phyloP scores from a whole-genome alignment of 2,797 vertebrate genomes.

The Spizella passerina region DNA sequence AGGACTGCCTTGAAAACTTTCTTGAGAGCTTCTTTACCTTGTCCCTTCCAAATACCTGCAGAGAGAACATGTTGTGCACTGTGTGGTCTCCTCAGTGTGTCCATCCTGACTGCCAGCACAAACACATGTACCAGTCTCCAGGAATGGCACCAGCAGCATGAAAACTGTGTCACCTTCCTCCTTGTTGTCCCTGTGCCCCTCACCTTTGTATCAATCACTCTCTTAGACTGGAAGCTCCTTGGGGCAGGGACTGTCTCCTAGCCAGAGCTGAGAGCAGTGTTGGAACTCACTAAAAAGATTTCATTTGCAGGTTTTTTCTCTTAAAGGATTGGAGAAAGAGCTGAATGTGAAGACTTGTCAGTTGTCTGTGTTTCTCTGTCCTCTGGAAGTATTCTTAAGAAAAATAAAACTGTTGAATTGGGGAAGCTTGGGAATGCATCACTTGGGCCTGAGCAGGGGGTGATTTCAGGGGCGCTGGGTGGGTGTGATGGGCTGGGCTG shows the following conservation, averaged over 20 bases:
- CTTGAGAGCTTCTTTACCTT: constrained; percentile 27
- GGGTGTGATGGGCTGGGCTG: neutral
- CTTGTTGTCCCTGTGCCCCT: neutral
- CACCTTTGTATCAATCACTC: neutral
- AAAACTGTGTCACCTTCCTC: neutral
- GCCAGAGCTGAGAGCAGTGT: neutral
- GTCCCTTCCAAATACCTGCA: neutral
- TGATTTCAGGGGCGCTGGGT: neutral
- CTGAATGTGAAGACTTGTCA: constrained; percentile 4
- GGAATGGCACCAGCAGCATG: constrained; percentile 30
- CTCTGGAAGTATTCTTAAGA: constrained; percentile 51
- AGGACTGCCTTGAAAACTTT: constrained; percentile 34
- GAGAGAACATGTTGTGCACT: neutral
- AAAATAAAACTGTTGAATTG: constrained; percentile 57
- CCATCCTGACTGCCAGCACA: constrained; percentile 20
- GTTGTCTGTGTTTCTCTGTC: constrained; percentile 26
- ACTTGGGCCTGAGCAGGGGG: neutral
- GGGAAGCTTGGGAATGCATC: neutral
- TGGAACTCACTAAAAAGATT: neutral
- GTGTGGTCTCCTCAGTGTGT: neutral
- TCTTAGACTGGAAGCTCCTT: constrained; percentile 39
- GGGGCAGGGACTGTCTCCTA: constrained; percentile 36
- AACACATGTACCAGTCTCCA: neutral
- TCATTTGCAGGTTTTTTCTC: neutral
- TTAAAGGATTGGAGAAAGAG: neutral